Conservation (phyloP, 2,113 vertebrate species). For the Gallinago paraguaiae region DNA sequence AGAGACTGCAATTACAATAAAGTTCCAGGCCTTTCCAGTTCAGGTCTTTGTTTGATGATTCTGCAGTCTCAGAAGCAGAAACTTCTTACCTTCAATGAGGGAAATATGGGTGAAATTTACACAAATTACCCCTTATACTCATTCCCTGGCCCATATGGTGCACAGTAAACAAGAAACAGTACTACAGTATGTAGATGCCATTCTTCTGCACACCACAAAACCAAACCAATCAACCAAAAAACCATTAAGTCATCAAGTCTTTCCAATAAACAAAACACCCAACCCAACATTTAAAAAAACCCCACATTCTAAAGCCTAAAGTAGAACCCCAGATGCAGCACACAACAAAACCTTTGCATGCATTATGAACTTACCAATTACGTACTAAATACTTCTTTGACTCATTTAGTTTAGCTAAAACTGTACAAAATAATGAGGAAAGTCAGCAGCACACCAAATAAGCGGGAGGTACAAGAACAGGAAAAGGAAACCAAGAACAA, state of each 20-base stretch:
- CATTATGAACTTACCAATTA: not conserved
- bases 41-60: not conserved
- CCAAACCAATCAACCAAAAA: constrained; percentile 19
- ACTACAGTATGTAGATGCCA: not conserved
- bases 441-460: not conserved
- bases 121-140: not conserved
- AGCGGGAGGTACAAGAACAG: fast-evolving
- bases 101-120: not conserved
- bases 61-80: not conserved
- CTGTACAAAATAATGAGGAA: not conserved
- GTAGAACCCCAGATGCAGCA: not conserved
- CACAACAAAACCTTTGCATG: not conserved
- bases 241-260: not conserved
- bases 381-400: not conserved
- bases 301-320: not conserved
- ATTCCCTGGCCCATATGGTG: not conserved
- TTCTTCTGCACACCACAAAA: constrained; percentile 13
- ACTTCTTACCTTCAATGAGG: not conserved
- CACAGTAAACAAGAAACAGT: not conserved
- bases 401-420: not conserved
- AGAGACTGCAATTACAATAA: not conserved
- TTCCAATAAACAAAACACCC: not conserved
- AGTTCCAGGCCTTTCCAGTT: not conserved
- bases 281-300: not conserved
- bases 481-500: not conserved